Percentiles rank a stretch among this genome's conserved stretches.
phyloP scores from a whole-genome alignment of 1,140 invertebrate species.

The Caerostris darwini region DNA sequence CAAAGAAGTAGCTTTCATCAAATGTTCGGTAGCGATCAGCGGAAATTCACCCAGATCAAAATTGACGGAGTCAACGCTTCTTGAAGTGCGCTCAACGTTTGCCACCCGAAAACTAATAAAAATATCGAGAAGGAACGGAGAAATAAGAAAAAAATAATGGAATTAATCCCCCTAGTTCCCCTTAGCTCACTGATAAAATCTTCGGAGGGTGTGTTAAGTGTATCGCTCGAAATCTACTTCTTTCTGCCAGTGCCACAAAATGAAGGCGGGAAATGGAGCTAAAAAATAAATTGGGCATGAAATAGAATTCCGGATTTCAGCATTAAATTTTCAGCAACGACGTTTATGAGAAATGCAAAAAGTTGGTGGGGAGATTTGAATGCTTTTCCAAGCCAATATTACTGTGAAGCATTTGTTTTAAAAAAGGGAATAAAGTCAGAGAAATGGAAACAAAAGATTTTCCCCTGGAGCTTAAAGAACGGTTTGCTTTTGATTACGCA shows the following conservation, averaged over 20 bases:
- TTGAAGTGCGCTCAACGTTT: not conserved
- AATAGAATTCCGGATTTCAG: constrained; percentile 2
- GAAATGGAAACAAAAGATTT: no score
- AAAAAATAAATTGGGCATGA: constrained; percentile 37
- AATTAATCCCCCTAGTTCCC: not conserved
- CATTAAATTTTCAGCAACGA: constrained; percentile 30
- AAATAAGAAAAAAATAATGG: no score
- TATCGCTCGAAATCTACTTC: constrained; percentile 22
- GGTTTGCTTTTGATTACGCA: no score
- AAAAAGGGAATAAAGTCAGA: no score
- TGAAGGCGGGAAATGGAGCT: not conserved
- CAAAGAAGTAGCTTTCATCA: not conserved
- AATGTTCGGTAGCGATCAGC: constrained; percentile 12
- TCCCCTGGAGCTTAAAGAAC: no score
- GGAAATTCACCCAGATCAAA: not conserved
- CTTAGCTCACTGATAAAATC: not conserved
- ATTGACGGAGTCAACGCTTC: not conserved
- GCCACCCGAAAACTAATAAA: not conserved
- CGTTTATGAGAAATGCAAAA: not conserved
- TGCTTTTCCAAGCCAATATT: no score
- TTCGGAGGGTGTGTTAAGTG: constrained; percentile 25
- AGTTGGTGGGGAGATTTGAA: no score
- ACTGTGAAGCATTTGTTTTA: no score
- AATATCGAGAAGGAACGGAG: not conserved
- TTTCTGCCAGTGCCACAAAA: not conserved